phyloP scores from a whole-genome alignment of 1,140 invertebrate species.

The Drosophila elegans region DNA sequence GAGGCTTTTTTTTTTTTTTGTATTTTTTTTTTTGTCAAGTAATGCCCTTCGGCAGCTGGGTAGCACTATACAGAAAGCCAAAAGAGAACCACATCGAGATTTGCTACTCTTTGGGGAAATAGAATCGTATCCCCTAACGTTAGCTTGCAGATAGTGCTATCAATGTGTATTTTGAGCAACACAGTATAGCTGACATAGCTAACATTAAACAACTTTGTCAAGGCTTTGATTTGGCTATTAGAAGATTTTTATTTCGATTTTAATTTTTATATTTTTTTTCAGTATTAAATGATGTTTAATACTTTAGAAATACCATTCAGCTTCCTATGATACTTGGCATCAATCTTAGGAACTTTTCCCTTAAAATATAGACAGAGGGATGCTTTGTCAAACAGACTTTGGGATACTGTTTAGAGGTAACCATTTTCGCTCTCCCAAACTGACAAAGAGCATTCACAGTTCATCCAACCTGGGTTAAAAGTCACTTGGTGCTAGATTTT shows the following conservation, averaged over 20 bases:
- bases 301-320: no score
- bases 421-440: background rate
- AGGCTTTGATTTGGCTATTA: no score
- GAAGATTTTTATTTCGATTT: no score
- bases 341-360: no score
- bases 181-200: background rate
- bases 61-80: background rate
- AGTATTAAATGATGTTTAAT: no score
- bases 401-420: background rate
- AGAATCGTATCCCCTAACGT: background rate
- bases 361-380: no score
- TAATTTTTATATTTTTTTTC: no score
- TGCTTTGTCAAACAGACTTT: no score
- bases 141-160: conserved; percentile 6
- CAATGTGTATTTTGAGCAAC: background rate
- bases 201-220: no score
- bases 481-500: conserved; percentile 22
- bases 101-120: no score
- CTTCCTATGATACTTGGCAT: no score
- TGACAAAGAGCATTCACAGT: conserved; percentile 21
- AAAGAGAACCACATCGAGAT: background rate
- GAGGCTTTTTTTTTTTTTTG: background rate
- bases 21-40: no score
- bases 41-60: conserved; percentile 9
- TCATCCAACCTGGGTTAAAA: conserved; percentile 7